Percentiles rank a stretch among this genome's conserved stretches.
Conservation (phyloP, 2,113 vertebrate species). For the Oncorhynchus clarkii region DNA sequence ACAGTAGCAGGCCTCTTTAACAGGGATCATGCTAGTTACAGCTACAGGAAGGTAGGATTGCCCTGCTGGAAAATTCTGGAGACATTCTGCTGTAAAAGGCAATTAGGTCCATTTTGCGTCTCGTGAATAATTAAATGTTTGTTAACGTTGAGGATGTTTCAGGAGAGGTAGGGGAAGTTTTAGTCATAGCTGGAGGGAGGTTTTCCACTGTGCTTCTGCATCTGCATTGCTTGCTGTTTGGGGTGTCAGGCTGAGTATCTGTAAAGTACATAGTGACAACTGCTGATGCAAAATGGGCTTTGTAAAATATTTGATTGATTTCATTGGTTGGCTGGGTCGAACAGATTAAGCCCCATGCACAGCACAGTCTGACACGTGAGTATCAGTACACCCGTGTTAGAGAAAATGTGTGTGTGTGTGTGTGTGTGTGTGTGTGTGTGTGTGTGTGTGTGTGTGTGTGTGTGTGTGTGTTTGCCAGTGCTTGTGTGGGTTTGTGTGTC, state of each 20-base stretch:
- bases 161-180: constrained; percentile 3
- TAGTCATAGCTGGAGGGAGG: too few species aligned
- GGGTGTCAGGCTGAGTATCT: too few species aligned
- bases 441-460: neutral
- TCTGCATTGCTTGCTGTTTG: too few species aligned
- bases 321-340: constrained; percentile 1
- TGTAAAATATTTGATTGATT: too few species aligned
- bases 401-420: neutral
- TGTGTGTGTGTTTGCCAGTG: neutral
- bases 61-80: constrained; percentile 26
- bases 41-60: constrained; percentile 5
- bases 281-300: too few species aligned
- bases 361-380: constrained; percentile 13
- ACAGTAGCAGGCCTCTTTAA: neutral
- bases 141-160: constrained; percentile 52
- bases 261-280: too few species aligned
- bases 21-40: constrained; percentile 32
- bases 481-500: neutral
- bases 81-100: constrained; percentile 47
- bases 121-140: constrained; percentile 61
- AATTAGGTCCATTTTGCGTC: constrained; percentile 56
- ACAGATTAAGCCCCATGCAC: constrained; percentile 30
- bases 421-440: neutral
- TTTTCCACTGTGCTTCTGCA: too few species aligned
- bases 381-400: constrained; percentile 11